phyloP scores from a whole-genome alignment of 53 echinoderm and acorn worm genomes.

The Luidia sarsii region DNA sequence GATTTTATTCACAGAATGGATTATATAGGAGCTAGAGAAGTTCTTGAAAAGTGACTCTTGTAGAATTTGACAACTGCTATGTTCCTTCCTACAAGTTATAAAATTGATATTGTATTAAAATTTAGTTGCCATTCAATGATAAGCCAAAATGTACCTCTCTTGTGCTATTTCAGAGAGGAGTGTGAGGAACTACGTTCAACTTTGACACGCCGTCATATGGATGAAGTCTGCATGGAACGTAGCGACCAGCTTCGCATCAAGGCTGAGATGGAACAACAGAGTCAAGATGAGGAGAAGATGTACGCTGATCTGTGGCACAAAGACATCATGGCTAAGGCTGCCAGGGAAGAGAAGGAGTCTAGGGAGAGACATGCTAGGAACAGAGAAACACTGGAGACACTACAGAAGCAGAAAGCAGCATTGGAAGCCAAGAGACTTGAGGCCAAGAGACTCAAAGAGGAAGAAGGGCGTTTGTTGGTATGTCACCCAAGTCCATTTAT shows the following conservation, averaged over 20 bases:
- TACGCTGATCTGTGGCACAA: slow-evolving; percentile 97
- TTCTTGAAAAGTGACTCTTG: too few relatives aligned
- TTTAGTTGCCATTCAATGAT: too few relatives aligned
- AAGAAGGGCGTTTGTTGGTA: slow-evolving; percentile 92
- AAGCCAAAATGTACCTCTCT: too few relatives aligned
- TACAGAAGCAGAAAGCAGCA: slow-evolving; percentile 89
- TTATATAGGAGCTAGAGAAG: too few relatives aligned
- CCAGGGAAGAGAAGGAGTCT: slow-evolving; percentile 83
- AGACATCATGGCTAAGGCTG: slow-evolving; percentile 88
- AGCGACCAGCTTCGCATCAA: slow-evolving; percentile 89
- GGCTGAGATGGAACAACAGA: slow-evolving; percentile 67
- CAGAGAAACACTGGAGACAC: slow-evolving; percentile 83
- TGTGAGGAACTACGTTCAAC: slow-evolving; percentile 95
- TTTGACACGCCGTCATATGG: slow-evolving; percentile 92
- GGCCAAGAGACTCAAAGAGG: slow-evolving; percentile 87
- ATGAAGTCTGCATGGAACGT: slow-evolving; percentile 95
- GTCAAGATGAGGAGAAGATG: slow-evolving; percentile 70
- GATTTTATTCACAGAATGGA: too few relatives aligned
- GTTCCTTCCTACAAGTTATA: too few relatives aligned
- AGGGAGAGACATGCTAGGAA: slow-evolving; percentile 60
- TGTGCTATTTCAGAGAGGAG: slow-evolving; percentile 69
- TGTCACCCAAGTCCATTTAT: too few relatives aligned
- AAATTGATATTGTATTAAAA: too few relatives aligned
- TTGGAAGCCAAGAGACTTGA: slow-evolving; percentile 90
- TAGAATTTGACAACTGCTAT: too few relatives aligned